Conservation (phyloP, 2,888 invertebrate genomes). For the Amiota mariae region DNA sequence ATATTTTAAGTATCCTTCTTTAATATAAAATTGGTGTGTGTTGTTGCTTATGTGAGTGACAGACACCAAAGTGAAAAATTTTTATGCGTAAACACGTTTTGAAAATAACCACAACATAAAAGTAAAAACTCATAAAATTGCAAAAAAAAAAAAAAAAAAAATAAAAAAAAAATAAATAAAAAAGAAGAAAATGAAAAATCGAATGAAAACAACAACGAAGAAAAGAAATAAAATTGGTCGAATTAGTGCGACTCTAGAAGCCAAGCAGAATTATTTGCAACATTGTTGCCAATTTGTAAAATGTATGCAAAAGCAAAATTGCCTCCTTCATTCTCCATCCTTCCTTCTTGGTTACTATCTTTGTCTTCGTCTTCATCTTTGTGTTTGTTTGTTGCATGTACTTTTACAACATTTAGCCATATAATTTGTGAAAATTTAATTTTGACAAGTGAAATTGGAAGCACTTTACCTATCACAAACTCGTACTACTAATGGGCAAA, state of each 20-base stretch:
- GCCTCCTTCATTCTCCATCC: too few relatives aligned
- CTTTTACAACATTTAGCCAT: neutral
- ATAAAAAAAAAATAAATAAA: slow-evolving; percentile 15
- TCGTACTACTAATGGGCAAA: too few relatives aligned
- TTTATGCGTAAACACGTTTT: slow-evolving; percentile 31
- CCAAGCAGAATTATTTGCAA: neutral
- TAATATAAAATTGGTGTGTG: too few relatives aligned
- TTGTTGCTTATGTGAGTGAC: neutral
- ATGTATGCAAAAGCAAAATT: neutral
- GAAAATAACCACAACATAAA: slow-evolving; percentile 28
- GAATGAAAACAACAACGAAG: neutral
- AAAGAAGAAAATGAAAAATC: neutral
- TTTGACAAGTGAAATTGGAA: slow-evolving; percentile 15
- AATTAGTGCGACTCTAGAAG: neutral
- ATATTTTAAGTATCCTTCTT: too few relatives aligned
- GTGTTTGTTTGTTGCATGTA: too few relatives aligned
- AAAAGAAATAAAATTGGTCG: neutral
- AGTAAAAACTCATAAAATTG: slow-evolving; percentile 29
- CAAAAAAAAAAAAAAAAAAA: slow-evolving; percentile 1
- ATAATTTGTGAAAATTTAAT: slow-evolving; percentile 27
- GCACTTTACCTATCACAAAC: neutral
- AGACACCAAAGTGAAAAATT: slow-evolving; percentile 23
- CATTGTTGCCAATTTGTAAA: slow-evolving; percentile 28
- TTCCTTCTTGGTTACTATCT: too few relatives aligned
- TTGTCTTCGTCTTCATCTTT: too few relatives aligned